These are phyloP conservation scores for Tenrec ecaudatus DNA, from an alignment of 2,113 vertebrate genomes.

Conservation along the genomic window DNA sequence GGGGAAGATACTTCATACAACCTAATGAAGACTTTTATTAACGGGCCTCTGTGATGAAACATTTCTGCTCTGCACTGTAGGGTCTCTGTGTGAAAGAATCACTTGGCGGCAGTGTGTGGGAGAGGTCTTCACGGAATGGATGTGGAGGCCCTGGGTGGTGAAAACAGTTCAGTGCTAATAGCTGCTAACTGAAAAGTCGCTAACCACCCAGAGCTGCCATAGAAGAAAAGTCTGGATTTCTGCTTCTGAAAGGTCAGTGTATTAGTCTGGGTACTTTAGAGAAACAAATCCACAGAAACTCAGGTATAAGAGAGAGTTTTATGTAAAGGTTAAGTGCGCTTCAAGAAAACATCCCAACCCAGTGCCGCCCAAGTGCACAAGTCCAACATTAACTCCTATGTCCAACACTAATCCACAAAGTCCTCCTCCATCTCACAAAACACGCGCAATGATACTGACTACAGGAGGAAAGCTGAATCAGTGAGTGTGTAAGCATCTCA, in stretches of 20 bases:
- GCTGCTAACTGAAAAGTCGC: neutral
- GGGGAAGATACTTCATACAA: slow-evolving; percentile 5
- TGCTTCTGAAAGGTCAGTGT: neutral
- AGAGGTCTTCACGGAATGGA: neutral
- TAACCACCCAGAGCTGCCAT: neutral
- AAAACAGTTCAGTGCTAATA: neutral
- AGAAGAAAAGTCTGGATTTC: neutral
- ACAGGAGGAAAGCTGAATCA: too few species aligned
- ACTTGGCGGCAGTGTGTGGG: neutral
- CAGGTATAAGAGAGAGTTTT: too few species aligned
- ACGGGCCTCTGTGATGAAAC: neutral
- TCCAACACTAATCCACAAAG: too few species aligned
- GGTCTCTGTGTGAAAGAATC: neutral
- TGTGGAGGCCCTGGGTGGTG: neutral
- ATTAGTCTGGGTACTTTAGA: too few species aligned
- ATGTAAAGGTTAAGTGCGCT: too few species aligned
- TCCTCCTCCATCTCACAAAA: too few species aligned
- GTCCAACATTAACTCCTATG: too few species aligned
- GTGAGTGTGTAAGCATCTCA: too few species aligned
- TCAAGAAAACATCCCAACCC: too few species aligned
- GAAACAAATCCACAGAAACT: too few species aligned
- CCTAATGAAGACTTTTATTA: neutral
- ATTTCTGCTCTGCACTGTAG: neutral
- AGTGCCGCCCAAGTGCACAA: too few species aligned
- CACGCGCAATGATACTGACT: too few species aligned